Percentiles rank a stretch among this genome's conserved stretches.
Conservation (phyloP, 2,797 vertebrate genomes). For the Apogon hyalosoma region DNA sequence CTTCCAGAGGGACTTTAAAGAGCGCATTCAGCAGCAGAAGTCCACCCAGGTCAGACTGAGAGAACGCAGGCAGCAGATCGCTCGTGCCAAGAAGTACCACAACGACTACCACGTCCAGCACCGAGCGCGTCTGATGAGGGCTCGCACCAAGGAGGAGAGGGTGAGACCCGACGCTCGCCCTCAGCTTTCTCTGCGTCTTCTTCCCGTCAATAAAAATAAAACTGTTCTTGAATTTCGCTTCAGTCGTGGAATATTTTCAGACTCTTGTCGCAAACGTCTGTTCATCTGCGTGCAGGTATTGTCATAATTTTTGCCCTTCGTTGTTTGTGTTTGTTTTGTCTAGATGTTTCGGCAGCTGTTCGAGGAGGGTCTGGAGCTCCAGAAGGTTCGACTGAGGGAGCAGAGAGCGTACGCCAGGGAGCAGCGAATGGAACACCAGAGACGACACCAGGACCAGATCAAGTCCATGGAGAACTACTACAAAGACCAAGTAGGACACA, state of each 20-base stretch:
- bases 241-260: no score
- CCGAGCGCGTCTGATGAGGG: slow-evolving; percentile 88
- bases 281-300: no score
- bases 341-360: slow-evolving; percentile 95
- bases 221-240: no score
- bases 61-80: slow-evolving; percentile 90
- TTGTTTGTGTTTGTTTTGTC: not conserved
- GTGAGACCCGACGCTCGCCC: slow-evolving; percentile 67
- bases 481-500: slow-evolving; percentile 89
- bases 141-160: slow-evolving; percentile 91
- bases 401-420: slow-evolving; percentile 88
- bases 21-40: slow-evolving; percentile 88
- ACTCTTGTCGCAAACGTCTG: no score
- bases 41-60: slow-evolving; percentile 86
- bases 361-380: slow-evolving; percentile 92
- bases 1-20: slow-evolving; percentile 86
- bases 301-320: no score
- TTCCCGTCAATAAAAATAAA: no score
- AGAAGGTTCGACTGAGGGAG: slow-evolving; percentile 90
- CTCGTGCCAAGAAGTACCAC: slow-evolving; percentile 91
- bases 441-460: slow-evolving; percentile 87
- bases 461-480: slow-evolving; percentile 97
- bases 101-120: slow-evolving; percentile 91
- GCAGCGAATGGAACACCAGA: slow-evolving; percentile 86
- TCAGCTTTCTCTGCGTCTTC: no score